Evolutionary conservation across 2,888 invertebrate genomes (phyloP).

Genomic region (Laspeyria flexula): DNA sequence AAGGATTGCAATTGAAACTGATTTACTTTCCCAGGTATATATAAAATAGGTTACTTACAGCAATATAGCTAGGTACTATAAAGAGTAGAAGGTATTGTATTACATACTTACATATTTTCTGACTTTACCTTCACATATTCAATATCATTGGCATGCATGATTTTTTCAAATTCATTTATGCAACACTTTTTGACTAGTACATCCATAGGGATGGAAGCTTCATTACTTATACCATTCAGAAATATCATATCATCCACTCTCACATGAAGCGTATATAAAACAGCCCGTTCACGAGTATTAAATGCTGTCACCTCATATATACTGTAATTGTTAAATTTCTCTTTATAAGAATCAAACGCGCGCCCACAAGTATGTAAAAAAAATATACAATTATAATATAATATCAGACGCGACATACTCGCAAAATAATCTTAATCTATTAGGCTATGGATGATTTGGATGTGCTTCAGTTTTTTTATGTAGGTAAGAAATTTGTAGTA

Average conservation of each 20-base stretch:
- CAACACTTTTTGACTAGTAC: conserved; percentile 55
- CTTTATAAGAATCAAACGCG: not conserved
- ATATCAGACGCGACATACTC: conserved; percentile 14
- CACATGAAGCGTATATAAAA: conserved; percentile 56
- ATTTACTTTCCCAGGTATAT: no score
- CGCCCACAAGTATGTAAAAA: conserved; percentile 6
- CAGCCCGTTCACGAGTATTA: conserved; percentile 61
- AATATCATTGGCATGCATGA: conserved; percentile 55
- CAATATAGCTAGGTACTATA: no score
- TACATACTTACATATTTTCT: conserved; percentile 45
- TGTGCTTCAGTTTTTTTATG: no score
- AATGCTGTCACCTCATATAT: conserved; percentile 70
- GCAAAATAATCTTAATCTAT: conserved; percentile 17
- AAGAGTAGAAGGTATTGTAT: not conserved
- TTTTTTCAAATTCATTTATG: conserved; percentile 52
- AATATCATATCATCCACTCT: conserved; percentile 52
- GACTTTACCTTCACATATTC: conserved; percentile 49
- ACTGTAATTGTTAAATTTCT: conserved; percentile 40
- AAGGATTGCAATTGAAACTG: no score
- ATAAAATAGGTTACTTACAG: no score
- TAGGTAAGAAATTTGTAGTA: no score
- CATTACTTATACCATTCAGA: conserved; percentile 71
- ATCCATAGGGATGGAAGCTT: conserved; percentile 70
- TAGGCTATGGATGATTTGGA: conserved; percentile 25
- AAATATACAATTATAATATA: conserved; percentile 11